Percentiles rank a stretch among this genome's conserved stretches.
phyloP scores from a whole-genome alignment of 2,888 invertebrate genomes.

The Germaria angustata region DNA sequence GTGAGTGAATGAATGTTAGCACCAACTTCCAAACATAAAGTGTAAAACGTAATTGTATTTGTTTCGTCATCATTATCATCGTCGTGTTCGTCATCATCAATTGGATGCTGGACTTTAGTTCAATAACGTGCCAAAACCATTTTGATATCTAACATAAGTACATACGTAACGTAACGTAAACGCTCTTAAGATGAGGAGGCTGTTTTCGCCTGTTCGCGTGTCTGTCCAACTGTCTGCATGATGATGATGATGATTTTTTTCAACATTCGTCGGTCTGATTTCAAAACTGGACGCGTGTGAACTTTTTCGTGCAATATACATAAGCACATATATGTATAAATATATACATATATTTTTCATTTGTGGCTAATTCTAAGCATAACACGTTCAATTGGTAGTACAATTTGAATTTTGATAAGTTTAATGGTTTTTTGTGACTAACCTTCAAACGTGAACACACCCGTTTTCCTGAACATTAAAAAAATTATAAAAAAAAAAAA shows the following conservation, averaged over 20 bases:
- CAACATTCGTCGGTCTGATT: constrained; percentile 10
- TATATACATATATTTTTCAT: not conserved
- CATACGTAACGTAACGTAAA: constrained; percentile 49
- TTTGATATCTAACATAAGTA: constrained; percentile 38
- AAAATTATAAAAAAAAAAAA: not conserved
- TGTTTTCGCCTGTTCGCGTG: constrained; percentile 27
- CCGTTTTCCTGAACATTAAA: constrained; percentile 11
- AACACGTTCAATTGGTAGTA: constrained; percentile 62
- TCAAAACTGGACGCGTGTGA: constrained; percentile 66
- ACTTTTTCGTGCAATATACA: constrained; percentile 58
- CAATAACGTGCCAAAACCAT: constrained; percentile 65
- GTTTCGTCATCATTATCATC: constrained; percentile 54
- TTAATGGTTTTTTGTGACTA: constrained; percentile 32
- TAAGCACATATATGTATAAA: not conserved
- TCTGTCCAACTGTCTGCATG: constrained; percentile 42
- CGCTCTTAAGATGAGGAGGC: constrained; percentile 60
- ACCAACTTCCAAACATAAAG: constrained; percentile 63
- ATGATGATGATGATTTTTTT: constrained; percentile 8
- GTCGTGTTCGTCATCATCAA: constrained; percentile 47
- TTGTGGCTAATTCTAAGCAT: constrained; percentile 57
- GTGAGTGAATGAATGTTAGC: constrained; percentile 49
- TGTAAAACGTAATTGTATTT: constrained; percentile 62
- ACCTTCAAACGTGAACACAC: constrained; percentile 62
- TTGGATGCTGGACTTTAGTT: constrained; percentile 67
- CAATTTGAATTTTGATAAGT: constrained; percentile 67